Conservation (phyloP, 2,113 vertebrate species). For the Mormyrus iriodes region DNA sequence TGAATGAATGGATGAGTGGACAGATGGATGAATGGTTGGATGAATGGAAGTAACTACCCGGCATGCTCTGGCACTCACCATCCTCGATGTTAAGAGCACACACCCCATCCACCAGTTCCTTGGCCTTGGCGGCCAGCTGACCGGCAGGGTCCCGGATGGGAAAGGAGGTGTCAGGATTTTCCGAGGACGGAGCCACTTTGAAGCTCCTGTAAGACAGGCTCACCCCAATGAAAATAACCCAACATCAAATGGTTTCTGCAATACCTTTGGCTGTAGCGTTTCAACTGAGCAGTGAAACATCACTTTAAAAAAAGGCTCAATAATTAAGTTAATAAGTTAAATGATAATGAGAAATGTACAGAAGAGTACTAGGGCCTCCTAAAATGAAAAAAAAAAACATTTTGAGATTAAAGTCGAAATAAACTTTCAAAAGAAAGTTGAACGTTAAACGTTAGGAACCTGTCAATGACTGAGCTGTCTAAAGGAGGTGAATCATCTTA, state of each 20-base stretch:
- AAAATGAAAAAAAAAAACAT: not conserved
- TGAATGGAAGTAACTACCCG: not conserved
- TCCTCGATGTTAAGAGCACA: slow-evolving; percentile 38
- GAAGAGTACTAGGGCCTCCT: not conserved
- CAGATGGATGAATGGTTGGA: not conserved
- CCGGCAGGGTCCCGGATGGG: slow-evolving; percentile 49
- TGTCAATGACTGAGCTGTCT: not conserved
- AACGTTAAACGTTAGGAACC: not conserved
- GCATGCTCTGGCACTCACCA: slow-evolving; percentile 39
- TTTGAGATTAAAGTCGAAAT: not conserved
- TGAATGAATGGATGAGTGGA: not conserved
- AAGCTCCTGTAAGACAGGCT: slow-evolving; percentile 33
- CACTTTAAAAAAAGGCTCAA: not conserved
- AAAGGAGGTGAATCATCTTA: not conserved
- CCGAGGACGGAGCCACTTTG: slow-evolving; percentile 33
- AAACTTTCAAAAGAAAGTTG: not conserved
- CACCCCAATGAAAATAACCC: not conserved
- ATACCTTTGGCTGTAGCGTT: not conserved
- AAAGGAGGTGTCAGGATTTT: slow-evolving; percentile 44
- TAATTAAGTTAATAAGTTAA: not conserved
- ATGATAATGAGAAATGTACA: not conserved
- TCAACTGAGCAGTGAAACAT: not conserved
- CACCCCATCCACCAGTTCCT: slow-evolving; percentile 56
- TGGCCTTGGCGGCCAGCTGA: slow-evolving; percentile 60
- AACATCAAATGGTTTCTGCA: not conserved